Evolutionary conservation across 2,888 invertebrate genomes (phyloP).

Genomic region (Tenodera sinensis): DNA sequence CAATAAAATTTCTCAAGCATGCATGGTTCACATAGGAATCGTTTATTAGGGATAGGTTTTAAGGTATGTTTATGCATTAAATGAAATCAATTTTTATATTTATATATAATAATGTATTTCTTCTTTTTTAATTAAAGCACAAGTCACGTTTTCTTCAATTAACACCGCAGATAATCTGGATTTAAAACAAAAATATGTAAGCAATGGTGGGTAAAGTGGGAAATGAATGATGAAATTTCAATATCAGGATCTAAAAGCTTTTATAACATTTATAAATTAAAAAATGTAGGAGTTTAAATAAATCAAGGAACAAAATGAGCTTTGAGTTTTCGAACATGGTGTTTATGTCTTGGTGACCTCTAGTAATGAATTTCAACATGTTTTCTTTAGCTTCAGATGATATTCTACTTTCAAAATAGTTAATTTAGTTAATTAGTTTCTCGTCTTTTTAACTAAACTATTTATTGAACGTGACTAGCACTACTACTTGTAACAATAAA

Average conservation of each 20-base stretch:
- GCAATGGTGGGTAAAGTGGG: neutral
- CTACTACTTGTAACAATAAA: constrained; percentile 24
- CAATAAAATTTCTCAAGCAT: too few relatives aligned
- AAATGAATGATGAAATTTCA: neutral
- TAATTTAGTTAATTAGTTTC: neutral
- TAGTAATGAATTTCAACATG: neutral
- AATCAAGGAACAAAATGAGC: neutral
- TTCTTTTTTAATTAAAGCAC: neutral
- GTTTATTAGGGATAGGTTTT: too few relatives aligned
- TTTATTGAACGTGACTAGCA: constrained; percentile 20
- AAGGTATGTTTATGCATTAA: neutral
- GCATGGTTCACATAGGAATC: too few relatives aligned
- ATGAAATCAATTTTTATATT: neutral
- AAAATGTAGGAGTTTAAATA: neutral
- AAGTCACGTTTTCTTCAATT: neutral
- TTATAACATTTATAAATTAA: neutral
- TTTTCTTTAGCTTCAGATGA: neutral
- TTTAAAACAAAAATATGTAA: neutral
- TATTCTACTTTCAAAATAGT: neutral
- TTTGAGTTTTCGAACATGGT: neutral
- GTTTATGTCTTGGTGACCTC: neutral
- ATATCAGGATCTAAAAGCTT: neutral
- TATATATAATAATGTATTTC: neutral
- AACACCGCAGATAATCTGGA: neutral
- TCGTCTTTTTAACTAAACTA: neutral